Conservation (phyloP, 2,888 invertebrate species). For the Dryobota labecula region DNA sequence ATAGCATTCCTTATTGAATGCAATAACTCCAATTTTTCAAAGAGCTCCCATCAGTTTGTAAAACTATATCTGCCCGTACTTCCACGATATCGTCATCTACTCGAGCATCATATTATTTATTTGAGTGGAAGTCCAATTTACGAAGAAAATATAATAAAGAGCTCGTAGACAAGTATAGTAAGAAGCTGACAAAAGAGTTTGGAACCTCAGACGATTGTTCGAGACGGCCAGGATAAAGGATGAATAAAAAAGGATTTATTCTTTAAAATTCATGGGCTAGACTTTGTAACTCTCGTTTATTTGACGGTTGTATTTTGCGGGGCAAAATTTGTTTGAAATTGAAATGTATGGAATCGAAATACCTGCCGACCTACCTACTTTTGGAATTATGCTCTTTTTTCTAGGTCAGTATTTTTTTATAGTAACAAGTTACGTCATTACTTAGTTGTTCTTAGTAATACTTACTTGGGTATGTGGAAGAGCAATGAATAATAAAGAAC, state of each 20-base stretch:
- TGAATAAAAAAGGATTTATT: conserved; percentile 77
- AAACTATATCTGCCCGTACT: conserved; percentile 7
- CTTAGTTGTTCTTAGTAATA: too few species aligned
- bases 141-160: conserved; percentile 76
- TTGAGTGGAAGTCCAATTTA: conserved; percentile 72
- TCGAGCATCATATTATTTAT: conserved; percentile 56
- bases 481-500: too few species aligned
- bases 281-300: conserved; percentile 61
- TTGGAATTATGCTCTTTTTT: neutral
- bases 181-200: conserved; percentile 81
- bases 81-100: conserved; percentile 23
- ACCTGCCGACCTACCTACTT: too few species aligned
- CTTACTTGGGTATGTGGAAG: neutral
- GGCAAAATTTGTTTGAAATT: neutral
- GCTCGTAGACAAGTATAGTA: conserved; percentile 71
- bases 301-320: neutral
- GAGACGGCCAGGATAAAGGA: conserved; percentile 79
- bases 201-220: conserved; percentile 76
- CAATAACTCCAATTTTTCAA: conserved; percentile 1
- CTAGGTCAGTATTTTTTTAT: too few species aligned
- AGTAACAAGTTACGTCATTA: too few species aligned
- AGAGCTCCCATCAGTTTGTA: conserved; percentile 15
- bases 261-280: conserved; percentile 70
- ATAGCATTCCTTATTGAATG: neutral
- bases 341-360: neutral